phyloP scores from a whole-genome alignment of 2,888 invertebrate species.

The Drosophila acutilabella region DNA sequence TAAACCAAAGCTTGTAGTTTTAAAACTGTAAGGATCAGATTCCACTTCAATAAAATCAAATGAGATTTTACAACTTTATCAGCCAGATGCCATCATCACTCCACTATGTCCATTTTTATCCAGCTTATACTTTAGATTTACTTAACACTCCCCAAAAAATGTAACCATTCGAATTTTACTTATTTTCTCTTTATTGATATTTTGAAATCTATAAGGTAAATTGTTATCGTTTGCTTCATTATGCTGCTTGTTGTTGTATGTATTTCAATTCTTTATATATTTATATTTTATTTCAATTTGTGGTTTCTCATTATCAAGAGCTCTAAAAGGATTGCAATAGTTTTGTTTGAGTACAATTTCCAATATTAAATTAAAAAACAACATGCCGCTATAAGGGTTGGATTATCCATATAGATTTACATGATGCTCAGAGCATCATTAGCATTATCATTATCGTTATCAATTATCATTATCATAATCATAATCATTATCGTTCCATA shows the following conservation, averaged over 20 bases:
- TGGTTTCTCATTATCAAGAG: conserved; percentile 51
- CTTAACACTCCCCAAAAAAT: neutral
- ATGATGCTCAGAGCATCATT: conserved; percentile 72
- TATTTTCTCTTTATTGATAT: conserved; percentile 58
- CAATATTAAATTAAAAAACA: conserved; percentile 47
- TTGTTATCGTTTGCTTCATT: conserved; percentile 57
- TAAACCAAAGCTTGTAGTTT: too few relatives aligned
- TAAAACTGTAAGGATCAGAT: too few relatives aligned
- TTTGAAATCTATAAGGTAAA: conserved; percentile 63
- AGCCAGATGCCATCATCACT: too few relatives aligned
- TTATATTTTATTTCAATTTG: conserved; percentile 39
- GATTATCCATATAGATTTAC: conserved; percentile 53
- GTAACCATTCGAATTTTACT: conserved; percentile 1
- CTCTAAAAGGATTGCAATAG: conserved; percentile 63
- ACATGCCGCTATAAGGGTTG: conserved; percentile 43
- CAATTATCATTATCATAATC: conserved; percentile 29
- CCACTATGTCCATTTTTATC: too few relatives aligned
- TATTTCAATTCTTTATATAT: conserved; percentile 22
- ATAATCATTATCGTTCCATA: conserved; percentile 26
- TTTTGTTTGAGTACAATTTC: conserved; percentile 53
- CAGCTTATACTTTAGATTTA: too few relatives aligned
- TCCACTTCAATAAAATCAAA: conserved; percentile 64
- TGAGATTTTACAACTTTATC: too few relatives aligned
- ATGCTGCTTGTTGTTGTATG: conserved; percentile 44
- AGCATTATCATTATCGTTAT: conserved; percentile 52